Conservation (phyloP, 2,797 vertebrate species). For the Pangasius mekongensis region DNA sequence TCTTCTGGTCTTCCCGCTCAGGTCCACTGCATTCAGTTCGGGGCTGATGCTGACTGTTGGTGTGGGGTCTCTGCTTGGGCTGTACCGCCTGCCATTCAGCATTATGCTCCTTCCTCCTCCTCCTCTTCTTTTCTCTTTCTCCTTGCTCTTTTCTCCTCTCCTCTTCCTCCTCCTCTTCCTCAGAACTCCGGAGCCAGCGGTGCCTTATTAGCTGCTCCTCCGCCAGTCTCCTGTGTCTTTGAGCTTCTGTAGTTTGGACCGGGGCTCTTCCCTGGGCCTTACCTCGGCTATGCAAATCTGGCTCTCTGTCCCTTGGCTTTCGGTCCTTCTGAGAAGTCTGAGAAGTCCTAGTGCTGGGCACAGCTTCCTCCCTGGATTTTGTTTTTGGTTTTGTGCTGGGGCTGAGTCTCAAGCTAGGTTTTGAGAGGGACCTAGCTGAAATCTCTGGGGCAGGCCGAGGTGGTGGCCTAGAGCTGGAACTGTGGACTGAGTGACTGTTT, state of each 20-base stretch:
- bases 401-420: conserved; percentile 53
- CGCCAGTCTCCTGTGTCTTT: conserved; percentile 76
- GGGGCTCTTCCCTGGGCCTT: conserved; percentile 62
- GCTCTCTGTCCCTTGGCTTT: conserved; percentile 62
- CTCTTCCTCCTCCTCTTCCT: conserved; percentile 47
- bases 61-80: conserved; percentile 61
- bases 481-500: conserved; percentile 48
- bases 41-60: conserved; percentile 56
- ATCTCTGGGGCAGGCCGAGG: conserved; percentile 59
- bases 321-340: conserved; percentile 63
- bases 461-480: conserved; percentile 45
- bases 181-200: conserved; percentile 54
- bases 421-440: conserved; percentile 52
- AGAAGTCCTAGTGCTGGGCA: conserved; percentile 55
- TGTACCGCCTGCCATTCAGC: conserved; percentile 56
- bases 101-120: conserved; percentile 51
- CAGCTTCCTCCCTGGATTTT: conserved; percentile 59
- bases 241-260: conserved; percentile 68
- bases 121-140: conserved; percentile 43
- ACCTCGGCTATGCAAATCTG: conserved; percentile 70
- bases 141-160: conserved; percentile 42
- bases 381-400: conserved; percentile 59
- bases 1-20: conserved; percentile 43
- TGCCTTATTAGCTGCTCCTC: conserved; percentile 62
- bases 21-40: conserved; percentile 34